These are phyloP conservation scores for Eueides isabella DNA, from an alignment of 1,140 invertebrate species.

Conservation along the genomic window DNA sequence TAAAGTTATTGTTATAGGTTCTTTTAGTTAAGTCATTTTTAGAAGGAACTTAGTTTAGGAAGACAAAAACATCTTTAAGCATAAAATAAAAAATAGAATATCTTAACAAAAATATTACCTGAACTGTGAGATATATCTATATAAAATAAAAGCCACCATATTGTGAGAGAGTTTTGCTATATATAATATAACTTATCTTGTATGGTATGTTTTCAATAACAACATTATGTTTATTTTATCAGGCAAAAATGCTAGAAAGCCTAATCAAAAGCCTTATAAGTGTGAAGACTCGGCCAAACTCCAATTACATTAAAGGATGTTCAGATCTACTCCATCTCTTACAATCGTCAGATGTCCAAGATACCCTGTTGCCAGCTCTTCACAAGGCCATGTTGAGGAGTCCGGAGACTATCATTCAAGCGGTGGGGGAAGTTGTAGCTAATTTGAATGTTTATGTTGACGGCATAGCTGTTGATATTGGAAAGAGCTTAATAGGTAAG, in stretches of 20 bases:
- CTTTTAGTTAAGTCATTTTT: no score
- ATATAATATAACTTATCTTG: no score
- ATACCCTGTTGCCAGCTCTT: slow-evolving; percentile 90
- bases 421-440: slow-evolving; percentile 88
- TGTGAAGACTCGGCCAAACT: slow-evolving; percentile 89
- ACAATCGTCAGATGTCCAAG: slow-evolving; percentile 89
- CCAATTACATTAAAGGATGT: slow-evolving; percentile 86
- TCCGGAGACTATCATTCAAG: slow-evolving; percentile 94
- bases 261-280: slow-evolving; percentile 92
- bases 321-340: slow-evolving; percentile 85
- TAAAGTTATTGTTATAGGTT: no score
- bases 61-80: no score
- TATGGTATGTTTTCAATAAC: no score
- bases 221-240: slow-evolving; percentile 9
- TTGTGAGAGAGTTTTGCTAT: no score
- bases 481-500: slow-evolving; percentile 90
- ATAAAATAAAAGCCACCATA: no score
- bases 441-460: slow-evolving; percentile 91
- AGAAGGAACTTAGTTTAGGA: no score
- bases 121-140: no score
- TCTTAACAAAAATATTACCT: no score
- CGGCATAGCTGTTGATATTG: slow-evolving; percentile 89
- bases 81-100: no score
- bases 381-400: slow-evolving; percentile 96
- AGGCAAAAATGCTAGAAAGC: slow-evolving; percentile 86